phyloP scores from a whole-genome alignment of 2,888 invertebrate species.

The Rutpela maculata region DNA sequence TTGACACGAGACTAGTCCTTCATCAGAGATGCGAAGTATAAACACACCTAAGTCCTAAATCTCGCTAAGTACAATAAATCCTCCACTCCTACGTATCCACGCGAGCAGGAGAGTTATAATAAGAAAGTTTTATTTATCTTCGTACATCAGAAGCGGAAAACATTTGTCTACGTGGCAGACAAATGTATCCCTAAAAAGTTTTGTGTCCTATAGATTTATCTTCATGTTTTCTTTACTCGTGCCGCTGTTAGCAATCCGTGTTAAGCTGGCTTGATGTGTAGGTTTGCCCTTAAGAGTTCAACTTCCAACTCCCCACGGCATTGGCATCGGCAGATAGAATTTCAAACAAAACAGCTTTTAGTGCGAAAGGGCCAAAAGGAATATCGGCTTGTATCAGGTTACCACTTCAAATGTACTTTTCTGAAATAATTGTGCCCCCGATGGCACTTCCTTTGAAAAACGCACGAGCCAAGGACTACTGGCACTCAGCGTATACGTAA shows the following conservation, averaged over 20 bases:
- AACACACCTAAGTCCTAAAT: too few relatives aligned
- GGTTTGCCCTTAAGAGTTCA: conserved; percentile 12
- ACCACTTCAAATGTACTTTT: conserved; percentile 9
- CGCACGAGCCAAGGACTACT: neutral
- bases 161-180: conserved; percentile 14
- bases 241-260: conserved; percentile 1
- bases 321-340: conserved; percentile 7
- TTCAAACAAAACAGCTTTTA: conserved; percentile 23
- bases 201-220: conserved; percentile 12
- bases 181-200: conserved; percentile 11
- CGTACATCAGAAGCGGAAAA: neutral
- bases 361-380: neutral
- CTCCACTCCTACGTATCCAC: neutral
- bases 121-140: conserved; percentile 2
- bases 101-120: neutral
- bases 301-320: conserved; percentile 9
- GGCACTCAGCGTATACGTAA: too few relatives aligned
- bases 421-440: neutral
- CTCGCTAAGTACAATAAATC: too few relatives aligned
- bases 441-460: neutral
- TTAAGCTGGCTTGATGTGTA: conserved; percentile 17
- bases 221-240: neutral
- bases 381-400: neutral
- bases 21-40: too few relatives aligned
- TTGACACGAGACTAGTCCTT: too few relatives aligned